phyloP scores from a whole-genome alignment of 2,797 vertebrate genomes.

The Paedocypris micromegethes region DNA sequence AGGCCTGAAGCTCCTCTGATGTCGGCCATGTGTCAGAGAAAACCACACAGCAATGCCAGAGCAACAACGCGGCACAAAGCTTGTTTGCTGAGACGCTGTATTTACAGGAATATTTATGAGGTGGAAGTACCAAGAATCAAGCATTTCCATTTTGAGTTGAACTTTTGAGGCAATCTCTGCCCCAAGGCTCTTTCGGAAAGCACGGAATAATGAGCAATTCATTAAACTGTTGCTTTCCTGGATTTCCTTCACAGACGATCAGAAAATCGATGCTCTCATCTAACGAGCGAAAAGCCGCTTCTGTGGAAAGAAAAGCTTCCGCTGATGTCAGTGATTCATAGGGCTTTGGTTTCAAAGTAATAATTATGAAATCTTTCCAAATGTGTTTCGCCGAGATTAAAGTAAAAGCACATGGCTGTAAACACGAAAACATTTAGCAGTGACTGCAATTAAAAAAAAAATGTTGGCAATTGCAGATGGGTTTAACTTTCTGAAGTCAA shows the following conservation, averaged over 20 bases:
- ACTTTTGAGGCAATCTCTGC: background rate
- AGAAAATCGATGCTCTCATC: constrained; percentile 24
- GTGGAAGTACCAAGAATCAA: constrained; percentile 2
- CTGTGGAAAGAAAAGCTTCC: constrained; percentile 23
- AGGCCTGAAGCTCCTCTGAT: constrained; percentile 18
- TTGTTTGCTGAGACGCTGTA: constrained; percentile 33
- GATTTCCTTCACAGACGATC: constrained; percentile 10
- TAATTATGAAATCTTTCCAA: constrained; percentile 28
- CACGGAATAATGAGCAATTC: constrained; percentile 29
- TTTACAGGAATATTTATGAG: constrained; percentile 28
- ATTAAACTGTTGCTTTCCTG: constrained; percentile 24
- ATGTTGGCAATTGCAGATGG: no score
- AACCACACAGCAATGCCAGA: constrained; percentile 21
- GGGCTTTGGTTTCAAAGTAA: background rate
- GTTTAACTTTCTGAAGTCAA: no score
- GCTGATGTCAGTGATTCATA: constrained; percentile 11
- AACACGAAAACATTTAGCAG: background rate
- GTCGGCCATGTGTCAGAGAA: constrained; percentile 35
- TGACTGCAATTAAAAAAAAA: no score
- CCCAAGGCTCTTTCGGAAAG: constrained; percentile 16
- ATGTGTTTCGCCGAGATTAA: constrained; percentile 20
- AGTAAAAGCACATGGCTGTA: background rate
- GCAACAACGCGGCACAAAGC: constrained; percentile 31
- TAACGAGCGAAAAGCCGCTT: constrained; percentile 13
- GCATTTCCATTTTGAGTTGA: constrained; percentile 20